Base-by-base conservation (phyloP, 2,113 vertebrate species). In the Oxygymnocypris stewartii region DNA sequence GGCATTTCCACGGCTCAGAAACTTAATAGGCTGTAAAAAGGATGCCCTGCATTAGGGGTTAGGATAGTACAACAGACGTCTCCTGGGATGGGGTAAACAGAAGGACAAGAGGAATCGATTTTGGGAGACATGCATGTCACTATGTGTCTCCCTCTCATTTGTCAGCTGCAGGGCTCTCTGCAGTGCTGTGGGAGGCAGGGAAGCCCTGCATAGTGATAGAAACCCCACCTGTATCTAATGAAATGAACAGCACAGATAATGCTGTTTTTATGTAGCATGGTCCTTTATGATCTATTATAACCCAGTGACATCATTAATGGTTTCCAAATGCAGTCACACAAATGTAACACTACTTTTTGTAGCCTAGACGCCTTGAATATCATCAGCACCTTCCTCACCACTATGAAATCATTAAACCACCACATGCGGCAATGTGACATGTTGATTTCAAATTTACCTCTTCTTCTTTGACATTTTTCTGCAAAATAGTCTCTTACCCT, bases 91-190 rank as follows among this genome's bases (percentile, higher is more conserved):
- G 59, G 31, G 28, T 79, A 44, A 82, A 86, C 74, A 82, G 61
- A 79, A 49, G 74, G 82, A 69, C 79, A 73, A 65, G n/a, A 76
- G 14, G 42, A 85, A 86, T 78, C 31, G 87, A 88, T 88, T 28
- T 59, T 13, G 3, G 23, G 37, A 28, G 73, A 85, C 28, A 51
- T 10, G 47, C 42, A 28, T 86, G 87, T 88, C 87, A 79, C 74
- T 84, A 63, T 23, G 77, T 71, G 82, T 71, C 40, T 44, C 79
- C 49, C 73, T 61, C 16, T 88, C 80, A 83, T 86, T 86, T 88
- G 63, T 86, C 84, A 86, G 87, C 63, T 25, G 31, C 40, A 54
- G 37, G 16, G 69, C 57, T 54, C 40, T 69, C 42, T 16, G 31
- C 49, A 65, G 54, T 63, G 74, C 74, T 79, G 63, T 28, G 76